Conservation (phyloP, 1,140 invertebrate species). For the Ceratina australensis region DNA sequence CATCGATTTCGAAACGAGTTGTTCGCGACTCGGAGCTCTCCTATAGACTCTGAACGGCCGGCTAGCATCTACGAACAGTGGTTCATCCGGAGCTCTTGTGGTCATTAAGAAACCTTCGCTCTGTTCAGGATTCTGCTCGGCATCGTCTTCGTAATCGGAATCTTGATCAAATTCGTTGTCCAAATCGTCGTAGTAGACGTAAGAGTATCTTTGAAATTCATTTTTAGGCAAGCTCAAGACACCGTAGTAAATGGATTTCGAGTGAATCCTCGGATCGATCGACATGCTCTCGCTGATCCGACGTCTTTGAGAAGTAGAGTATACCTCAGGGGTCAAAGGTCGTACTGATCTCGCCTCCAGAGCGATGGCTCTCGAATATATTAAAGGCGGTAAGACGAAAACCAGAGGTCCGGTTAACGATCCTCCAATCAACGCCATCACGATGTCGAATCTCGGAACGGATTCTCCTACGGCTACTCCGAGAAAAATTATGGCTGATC, state of each 20-base stretch:
- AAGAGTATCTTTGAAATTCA: conserved; percentile 64
- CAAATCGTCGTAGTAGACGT: conserved; percentile 69
- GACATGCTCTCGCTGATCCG: conserved; percentile 46
- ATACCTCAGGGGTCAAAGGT: conserved; percentile 53
- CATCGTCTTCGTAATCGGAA: not conserved
- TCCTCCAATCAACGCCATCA: conserved; percentile 92
- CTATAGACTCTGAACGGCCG: conserved; percentile 5
- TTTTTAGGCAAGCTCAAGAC: conserved; percentile 30
- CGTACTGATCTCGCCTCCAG: conserved; percentile 52
- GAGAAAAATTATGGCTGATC: conserved; percentile 85
- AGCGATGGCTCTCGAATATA: conserved; percentile 82
- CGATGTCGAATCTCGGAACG: conserved; percentile 92
- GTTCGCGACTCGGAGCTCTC: not conserved
- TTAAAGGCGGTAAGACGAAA: conserved; percentile 91
- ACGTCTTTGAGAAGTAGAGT: conserved; percentile 63
- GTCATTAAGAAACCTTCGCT: conserved; percentile 47
- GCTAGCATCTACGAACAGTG: conserved; percentile 57
- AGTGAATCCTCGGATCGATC: conserved; percentile 70
- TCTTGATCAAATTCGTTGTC: conserved; percentile 50
- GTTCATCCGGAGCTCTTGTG: conserved; percentile 20
- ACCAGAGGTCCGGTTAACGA: conserved; percentile 91
- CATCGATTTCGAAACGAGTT: not conserved
- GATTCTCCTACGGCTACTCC: conserved; percentile 89
- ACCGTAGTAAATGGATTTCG: conserved; percentile 62
- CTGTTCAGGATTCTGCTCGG: not conserved